Conservation (phyloP, 2,113 vertebrate species). For the Emydura subglobosa region DNA sequence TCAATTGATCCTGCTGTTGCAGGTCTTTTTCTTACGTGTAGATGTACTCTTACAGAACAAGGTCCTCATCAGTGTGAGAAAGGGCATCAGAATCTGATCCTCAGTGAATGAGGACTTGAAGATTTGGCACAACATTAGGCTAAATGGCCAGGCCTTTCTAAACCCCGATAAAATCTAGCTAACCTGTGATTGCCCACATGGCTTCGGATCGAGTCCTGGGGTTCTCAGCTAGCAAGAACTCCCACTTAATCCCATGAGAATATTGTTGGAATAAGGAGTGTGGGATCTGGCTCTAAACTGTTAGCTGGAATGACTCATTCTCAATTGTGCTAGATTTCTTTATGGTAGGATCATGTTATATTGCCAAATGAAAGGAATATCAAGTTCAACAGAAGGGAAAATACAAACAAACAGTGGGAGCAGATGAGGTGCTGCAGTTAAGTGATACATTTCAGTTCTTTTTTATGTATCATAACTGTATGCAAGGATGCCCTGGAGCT, state of each 20-base stretch:
- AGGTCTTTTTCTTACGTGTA: neutral
- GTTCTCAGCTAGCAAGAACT: neutral
- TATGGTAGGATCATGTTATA: conserved; percentile 46
- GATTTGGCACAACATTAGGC: neutral
- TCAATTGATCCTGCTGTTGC: neutral
- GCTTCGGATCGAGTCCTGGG: neutral
- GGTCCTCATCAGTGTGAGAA: neutral
- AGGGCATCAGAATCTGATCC: neutral
- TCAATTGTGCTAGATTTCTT: conserved; percentile 55
- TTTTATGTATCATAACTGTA: conserved; percentile 67
- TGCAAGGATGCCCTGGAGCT: conserved; percentile 72
- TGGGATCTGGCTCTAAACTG: conserved; percentile 44
- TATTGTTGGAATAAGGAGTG: neutral
- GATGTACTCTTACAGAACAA: neutral
- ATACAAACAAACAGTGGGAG: conserved; percentile 58
- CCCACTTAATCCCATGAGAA: neutral
- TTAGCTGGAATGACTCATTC: conserved; percentile 62
- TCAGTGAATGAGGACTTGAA: neutral
- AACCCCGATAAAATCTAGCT: neutral
- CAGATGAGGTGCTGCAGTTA: conserved; percentile 66
- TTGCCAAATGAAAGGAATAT: conserved; percentile 53
- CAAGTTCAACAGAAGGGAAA: conserved; percentile 55
- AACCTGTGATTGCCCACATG: neutral
- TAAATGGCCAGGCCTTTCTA: neutral
- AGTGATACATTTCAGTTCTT: conserved; percentile 49